Base-by-base conservation (phyloP, 2,888 invertebrate species). In the Caenorhabditis parvicauda region DNA sequence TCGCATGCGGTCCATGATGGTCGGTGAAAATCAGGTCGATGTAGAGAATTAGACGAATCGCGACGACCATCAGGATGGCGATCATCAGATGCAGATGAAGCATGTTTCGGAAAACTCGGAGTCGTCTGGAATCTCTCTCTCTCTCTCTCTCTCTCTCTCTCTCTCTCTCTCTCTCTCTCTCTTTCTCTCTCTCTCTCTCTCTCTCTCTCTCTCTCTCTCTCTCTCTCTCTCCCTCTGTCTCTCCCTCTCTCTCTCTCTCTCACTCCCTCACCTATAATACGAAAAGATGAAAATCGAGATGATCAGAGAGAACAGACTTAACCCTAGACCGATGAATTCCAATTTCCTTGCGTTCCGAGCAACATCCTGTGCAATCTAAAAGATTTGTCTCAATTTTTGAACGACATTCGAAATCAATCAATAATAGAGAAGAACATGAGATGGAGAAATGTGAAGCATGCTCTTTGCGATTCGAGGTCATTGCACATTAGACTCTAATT, bases 201-300 rank as follows among this genome's bases (percentile, higher is more conserved):
- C 19, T n/a, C n/a, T n/a, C n/a, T n/a, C n/a, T n/a, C n/a, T n/a
- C n/a, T n/a, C n/a, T n/a, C n/a, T n/a, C n/a, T n/a, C n/a, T n/a
- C n/a, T n/a, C n/a, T 44, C 17, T 21, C 21, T 5, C 19, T 44
- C 25, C 6, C 4, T n/a, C 12, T 38, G 24, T 38, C 19, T 38
- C 17, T 2, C 19, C 24, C 25, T 9, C 48, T 38, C 3, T 17
- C 14, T 38, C 19, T 25, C 25, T 25, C 2, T 25, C 21, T 38
- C 21, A 14, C 41, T n/a, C 17, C 54, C 80, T 85, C 83, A 90
- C 90, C 90, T 87, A 84, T 89, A 92, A 72, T 87, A 87, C 70
- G 87, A 87, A 82, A 92, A 92, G 70, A 93, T 90, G 48, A 87
- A 84, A 44, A 93, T 84, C 0, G 92, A 90, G 21, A 89, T 81